Conservation (phyloP, 92 coral and sea anemone species). For the Diadumene lineata region DNA sequence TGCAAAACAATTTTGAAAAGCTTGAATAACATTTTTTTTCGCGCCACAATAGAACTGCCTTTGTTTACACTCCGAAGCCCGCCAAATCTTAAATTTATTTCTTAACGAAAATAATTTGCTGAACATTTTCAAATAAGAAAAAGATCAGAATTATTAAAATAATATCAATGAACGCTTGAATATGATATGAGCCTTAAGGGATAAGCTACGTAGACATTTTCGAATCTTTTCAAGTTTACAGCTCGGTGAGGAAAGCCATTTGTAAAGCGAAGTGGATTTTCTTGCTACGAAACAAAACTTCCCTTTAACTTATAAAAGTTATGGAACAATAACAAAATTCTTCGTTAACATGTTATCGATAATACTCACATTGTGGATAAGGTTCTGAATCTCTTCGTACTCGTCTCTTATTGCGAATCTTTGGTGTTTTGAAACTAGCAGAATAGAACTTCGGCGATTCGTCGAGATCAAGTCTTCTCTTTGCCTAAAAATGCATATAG, state of each 20-base stretch:
- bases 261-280: not conserved
- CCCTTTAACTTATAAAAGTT: not conserved
- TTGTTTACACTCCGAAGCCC: slow-evolving; percentile 24
- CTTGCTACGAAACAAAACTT: slow-evolving; percentile 3
- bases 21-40: not conserved
- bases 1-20: too few relatives aligned
- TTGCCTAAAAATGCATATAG: slow-evolving; percentile 57
- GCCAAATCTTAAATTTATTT: slow-evolving; percentile 17
- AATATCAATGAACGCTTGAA: too few relatives aligned
- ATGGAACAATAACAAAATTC: too few relatives aligned
- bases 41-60: not conserved
- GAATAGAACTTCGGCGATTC: slow-evolving; percentile 54
- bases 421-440: slow-evolving; percentile 74
- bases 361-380: slow-evolving; percentile 61
- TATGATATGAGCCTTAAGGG: too few relatives aligned
- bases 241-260: not conserved
- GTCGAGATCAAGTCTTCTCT: slow-evolving; percentile 91
- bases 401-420: slow-evolving; percentile 55
- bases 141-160: too few relatives aligned
- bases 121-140: too few relatives aligned
- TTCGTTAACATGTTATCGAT: not conserved
- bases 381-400: slow-evolving; percentile 64
- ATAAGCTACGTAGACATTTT: too few relatives aligned
- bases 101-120: too few relatives aligned
- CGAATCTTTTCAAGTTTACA: not conserved